Conservation (phyloP, 1,140 invertebrate genomes). For the Drosophila lini region DNA sequence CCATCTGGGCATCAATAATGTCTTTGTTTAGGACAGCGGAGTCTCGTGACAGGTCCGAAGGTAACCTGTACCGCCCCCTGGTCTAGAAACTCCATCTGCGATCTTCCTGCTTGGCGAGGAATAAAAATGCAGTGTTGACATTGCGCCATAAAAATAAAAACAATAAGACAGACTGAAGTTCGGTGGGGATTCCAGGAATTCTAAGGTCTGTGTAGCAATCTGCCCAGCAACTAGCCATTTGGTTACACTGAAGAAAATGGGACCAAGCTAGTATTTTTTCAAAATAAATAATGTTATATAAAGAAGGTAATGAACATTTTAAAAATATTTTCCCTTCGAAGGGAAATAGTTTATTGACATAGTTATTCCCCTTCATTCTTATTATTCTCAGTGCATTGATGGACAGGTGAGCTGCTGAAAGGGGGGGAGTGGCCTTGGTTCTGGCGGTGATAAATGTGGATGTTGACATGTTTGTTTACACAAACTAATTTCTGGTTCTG, state of each 20-base stretch:
- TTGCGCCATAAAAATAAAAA: conserved; percentile 74
- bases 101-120: conserved; percentile 4
- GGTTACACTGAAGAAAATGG: conserved; percentile 6
- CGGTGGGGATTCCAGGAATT: conserved; percentile 33
- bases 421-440: conserved; percentile 35
- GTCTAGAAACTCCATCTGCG: conserved; percentile 29
- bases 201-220: conserved; percentile 43
- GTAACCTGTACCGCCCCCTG: conserved; percentile 26
- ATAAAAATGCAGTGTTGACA: conserved; percentile 79
- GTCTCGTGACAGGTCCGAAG: conserved; percentile 53
- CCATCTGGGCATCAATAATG: conserved; percentile 81
- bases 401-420: conserved; percentile 39
- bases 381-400: conserved; percentile 7
- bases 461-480: conserved; percentile 81
- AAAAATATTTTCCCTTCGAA: neutral
- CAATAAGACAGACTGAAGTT: conserved; percentile 30
- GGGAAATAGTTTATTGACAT: neutral
- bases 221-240: conserved; percentile 21
- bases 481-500: conserved; percentile 64
- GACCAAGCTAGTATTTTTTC: too few relatives aligned
- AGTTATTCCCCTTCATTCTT: neutral
- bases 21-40: conserved; percentile 70
- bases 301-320: neutral
- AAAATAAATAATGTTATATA: neutral
- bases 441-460: conserved; percentile 33